These are phyloP conservation scores for Pantherophis guttatus DNA, from an alignment of 2,113 vertebrate species.

Conservation along the genomic window DNA sequence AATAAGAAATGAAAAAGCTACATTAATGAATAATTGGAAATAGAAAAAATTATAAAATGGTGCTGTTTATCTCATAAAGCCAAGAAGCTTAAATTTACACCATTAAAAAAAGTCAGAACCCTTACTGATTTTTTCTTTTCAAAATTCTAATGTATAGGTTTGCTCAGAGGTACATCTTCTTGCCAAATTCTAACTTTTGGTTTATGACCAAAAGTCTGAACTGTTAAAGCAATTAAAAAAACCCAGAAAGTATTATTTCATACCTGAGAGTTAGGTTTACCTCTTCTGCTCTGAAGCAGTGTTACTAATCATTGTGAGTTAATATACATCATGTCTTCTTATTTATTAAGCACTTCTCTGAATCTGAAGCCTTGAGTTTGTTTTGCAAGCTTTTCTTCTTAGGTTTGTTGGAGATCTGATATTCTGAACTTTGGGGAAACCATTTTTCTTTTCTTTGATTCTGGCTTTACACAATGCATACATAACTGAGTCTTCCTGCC, in stretches of 20 bases:
- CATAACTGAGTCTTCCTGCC: background rate
- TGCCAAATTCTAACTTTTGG: constrained; percentile 50
- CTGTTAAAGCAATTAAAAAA: constrained; percentile 48
- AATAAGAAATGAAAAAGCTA: background rate
- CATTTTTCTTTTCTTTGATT: background rate
- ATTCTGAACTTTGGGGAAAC: background rate
- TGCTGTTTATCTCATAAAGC: constrained; percentile 19
- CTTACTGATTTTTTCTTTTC: background rate
- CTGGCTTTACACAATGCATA: background rate
- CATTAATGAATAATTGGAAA: constrained; percentile 29
- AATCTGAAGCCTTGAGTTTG: no score
- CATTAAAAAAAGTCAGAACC: constrained; percentile 28
- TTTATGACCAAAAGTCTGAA: constrained; percentile 34
- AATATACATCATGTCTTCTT: constrained; percentile 54
- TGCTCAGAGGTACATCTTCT: constrained; percentile 50
- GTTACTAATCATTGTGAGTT: constrained; percentile 51
- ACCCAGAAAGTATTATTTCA: constrained; percentile 59
- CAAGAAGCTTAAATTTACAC: constrained; percentile 16
- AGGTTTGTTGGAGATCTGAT: no score
- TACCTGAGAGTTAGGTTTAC: constrained; percentile 48
- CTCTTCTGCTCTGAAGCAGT: constrained; percentile 50
- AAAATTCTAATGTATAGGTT: constrained; percentile 36
- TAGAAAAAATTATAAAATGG: constrained; percentile 12
- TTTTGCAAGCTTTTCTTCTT: background rate
- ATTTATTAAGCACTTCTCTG: constrained; percentile 17